Base-by-base conservation (phyloP, 2,113 vertebrate species). In the Osmerus eperlanus region DNA sequence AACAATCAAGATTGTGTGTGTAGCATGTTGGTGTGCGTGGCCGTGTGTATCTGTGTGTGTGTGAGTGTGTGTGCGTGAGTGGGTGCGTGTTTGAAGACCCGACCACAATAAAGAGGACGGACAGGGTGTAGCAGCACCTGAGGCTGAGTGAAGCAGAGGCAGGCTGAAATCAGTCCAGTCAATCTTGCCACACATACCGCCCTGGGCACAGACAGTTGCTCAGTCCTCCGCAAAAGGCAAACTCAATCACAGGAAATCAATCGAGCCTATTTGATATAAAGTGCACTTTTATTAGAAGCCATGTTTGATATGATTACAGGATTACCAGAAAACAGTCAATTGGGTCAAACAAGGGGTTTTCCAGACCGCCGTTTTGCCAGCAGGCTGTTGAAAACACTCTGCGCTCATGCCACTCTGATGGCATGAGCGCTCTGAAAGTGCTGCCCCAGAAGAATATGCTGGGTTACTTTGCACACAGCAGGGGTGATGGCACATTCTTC, bases 221-320 rank as follows among this genome's bases (percentile, higher is more conserved):
- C 19, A 12, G 21, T 14, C 25, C 21, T 23, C 25, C 21, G 6
- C 5, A 2, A 60, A 2, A 60, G 5, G 58, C 19, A 1, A 23
- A 23, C 61, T 63, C 25, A 63, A 32, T 63, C 28, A 63, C 29
- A 32, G 61, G 18, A 62, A 28, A 62, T 62, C 60, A 62, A 28
- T 23, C 28, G 3, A 28, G 23, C 14, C 28, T 18, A 15, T 63
- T 63, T 63, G 11, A 15, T 9, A 63, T 8, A 28, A 3, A 64
- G 29, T 64, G 14, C 18, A 14, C 16, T 63, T 15, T 55, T 55
- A 15, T 9, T 63, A n/a, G 54, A 55, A 18, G 15, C 25, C 16
- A 6, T 18, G 14, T 64, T 36, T 29, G 5, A 64, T 64, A 64
- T 64, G 16, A 36, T 36, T 18, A 64, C 25, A 36, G 7, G 61